A percentile compares a stretch with the other conserved stretches of the same genome.
Conservation (phyloP, 2,888 invertebrate species). For the Sarcophaga caerulescens region DNA sequence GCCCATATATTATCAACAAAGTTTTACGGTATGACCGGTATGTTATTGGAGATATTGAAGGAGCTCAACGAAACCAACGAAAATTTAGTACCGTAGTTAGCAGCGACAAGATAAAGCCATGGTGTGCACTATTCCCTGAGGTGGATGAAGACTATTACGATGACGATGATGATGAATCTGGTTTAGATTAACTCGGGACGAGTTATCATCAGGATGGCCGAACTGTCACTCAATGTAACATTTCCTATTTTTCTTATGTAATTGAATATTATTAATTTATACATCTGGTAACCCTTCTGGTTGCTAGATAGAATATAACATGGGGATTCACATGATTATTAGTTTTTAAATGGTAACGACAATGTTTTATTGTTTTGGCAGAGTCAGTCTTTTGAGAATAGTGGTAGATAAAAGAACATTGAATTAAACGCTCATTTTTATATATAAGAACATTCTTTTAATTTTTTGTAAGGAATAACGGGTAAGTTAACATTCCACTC, state of each 20-base stretch:
- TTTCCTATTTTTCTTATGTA: too few relatives aligned
- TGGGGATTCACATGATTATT: too few relatives aligned
- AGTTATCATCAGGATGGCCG: slow-evolving; percentile 68
- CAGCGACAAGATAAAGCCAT: slow-evolving; percentile 64
- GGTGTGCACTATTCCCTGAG: slow-evolving; percentile 30
- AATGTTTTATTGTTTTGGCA: too few relatives aligned
- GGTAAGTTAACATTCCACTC: too few relatives aligned
- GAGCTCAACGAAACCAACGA: slow-evolving; percentile 23
- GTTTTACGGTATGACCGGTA: slow-evolving; percentile 35
- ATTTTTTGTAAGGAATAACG: too few relatives aligned
- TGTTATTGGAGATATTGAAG: slow-evolving; percentile 46
- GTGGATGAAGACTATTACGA: not conserved
- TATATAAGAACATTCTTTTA: too few relatives aligned
- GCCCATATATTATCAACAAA: slow-evolving; percentile 50
- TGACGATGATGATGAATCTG: slow-evolving; percentile 34
- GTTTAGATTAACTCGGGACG: slow-evolving; percentile 8
- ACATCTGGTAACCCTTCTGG: not conserved
- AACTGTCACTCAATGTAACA: not conserved
- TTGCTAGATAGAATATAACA: too few relatives aligned
- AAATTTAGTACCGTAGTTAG: slow-evolving; percentile 48
- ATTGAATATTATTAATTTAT: too few relatives aligned
- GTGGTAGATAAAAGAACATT: too few relatives aligned
- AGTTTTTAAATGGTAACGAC: too few relatives aligned
- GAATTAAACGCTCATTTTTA: too few relatives aligned
- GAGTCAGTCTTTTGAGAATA: too few relatives aligned